Percentiles rank a stretch among this genome's conserved stretches.
Evolutionary conservation across 1,140 invertebrate species (phyloP).

Genomic region (Sarcophaga peregrina): DNA sequence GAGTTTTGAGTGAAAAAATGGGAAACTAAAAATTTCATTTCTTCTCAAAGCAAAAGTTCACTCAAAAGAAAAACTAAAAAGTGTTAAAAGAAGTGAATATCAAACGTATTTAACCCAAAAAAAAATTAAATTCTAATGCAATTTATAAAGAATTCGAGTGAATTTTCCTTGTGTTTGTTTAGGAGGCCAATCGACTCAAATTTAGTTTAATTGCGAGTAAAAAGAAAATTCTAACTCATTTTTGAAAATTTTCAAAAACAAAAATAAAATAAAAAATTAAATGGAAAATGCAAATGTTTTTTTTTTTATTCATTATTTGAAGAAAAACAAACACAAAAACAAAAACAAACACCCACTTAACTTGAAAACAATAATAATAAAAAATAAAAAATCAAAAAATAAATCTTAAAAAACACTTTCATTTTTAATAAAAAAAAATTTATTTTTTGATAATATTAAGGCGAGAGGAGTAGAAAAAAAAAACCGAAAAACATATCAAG

Average conservation of each 20-base stretch:
- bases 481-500: not conserved
- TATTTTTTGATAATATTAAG: too few relatives aligned
- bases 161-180: not conserved
- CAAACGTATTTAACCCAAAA: not conserved
- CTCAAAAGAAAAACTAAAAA: too few relatives aligned
- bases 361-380: not conserved
- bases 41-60: too few relatives aligned
- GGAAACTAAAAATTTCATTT: too few relatives aligned
- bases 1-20: slow-evolving; percentile 11
- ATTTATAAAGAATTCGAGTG: not conserved
- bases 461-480: too few relatives aligned
- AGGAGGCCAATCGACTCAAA: not conserved
- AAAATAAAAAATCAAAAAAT: too few relatives aligned
- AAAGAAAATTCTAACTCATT: not conserved
- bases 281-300: not conserved
- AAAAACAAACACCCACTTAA: not conserved
- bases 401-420: not conserved
- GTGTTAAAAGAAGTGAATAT: not conserved
- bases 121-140: not conserved
- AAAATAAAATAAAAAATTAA: not conserved
- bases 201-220: not conserved
- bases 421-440: not conserved
- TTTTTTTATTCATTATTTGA: not conserved
- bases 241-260: not conserved
- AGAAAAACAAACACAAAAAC: not conserved